Evolutionary conservation across 2,113 vertebrate species (phyloP).

Genomic region (Dasypus novemcinctus): DNA sequence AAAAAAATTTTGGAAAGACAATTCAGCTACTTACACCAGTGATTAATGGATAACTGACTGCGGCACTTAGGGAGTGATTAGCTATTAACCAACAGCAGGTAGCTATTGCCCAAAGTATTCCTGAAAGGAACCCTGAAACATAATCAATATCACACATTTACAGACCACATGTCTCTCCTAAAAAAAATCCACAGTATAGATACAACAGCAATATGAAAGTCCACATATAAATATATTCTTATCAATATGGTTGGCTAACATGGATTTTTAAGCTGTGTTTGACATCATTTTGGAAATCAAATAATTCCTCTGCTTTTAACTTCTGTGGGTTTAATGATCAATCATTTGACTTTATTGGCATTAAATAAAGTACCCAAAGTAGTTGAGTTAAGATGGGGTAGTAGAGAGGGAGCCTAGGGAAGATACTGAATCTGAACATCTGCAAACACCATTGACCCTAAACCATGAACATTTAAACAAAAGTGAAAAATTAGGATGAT

Average conservation of each 20-base stretch:
- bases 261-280: not conserved
- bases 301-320: not conserved
- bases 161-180: rapidly evolving
- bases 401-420: not conserved
- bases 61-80: conserved; percentile 89
- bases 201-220: not conserved
- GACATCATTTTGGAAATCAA: not conserved
- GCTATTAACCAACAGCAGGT: conserved; percentile 92
- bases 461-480: not conserved
- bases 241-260: too few species aligned
- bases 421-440: not conserved
- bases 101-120: conserved; percentile 90
- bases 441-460: not conserved
- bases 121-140: conserved; percentile 88
- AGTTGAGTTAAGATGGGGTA: not conserved
- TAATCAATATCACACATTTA: not conserved
- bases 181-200: too few species aligned
- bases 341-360: not conserved
- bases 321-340: not conserved
- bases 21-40: conserved; percentile 87
- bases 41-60: conserved; percentile 91
- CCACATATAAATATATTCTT: not conserved
- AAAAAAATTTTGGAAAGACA: not conserved
- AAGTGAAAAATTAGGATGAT: not conserved
- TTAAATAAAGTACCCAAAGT: not conserved